phyloP scores from a whole-genome alignment of 2,888 invertebrate genomes.

The Orchestes rusci region DNA sequence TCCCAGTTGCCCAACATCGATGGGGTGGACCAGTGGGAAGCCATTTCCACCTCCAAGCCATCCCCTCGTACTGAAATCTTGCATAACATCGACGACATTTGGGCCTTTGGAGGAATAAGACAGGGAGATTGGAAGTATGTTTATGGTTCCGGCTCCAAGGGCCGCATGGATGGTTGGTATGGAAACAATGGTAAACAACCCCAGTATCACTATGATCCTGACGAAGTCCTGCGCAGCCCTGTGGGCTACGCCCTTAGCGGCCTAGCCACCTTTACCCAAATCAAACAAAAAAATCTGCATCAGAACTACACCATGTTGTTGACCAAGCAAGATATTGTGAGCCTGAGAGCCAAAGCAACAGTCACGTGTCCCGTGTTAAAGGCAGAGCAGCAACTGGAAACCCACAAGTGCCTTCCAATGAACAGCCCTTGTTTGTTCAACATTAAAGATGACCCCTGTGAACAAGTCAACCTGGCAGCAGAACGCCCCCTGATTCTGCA shows the following conservation, averaged over 20 bases:
- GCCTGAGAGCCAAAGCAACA: slow-evolving; percentile 35
- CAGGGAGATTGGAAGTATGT: slow-evolving; percentile 58
- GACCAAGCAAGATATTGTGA: slow-evolving; percentile 28
- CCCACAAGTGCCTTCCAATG: slow-evolving; percentile 36
- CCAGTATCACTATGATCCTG: slow-evolving; percentile 41
- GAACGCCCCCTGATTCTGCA: slow-evolving; percentile 40
- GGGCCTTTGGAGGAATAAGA: slow-evolving; percentile 52
- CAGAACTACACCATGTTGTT: slow-evolving; percentile 30
- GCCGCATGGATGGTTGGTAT: slow-evolving; percentile 42
- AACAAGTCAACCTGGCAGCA: slow-evolving; percentile 45
- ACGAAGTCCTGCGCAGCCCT: slow-evolving; percentile 44
- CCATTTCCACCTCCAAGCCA: slow-evolving; percentile 43
- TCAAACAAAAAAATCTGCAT: slow-evolving; percentile 37
- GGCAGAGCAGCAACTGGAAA: slow-evolving; percentile 31
- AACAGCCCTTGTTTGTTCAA: slow-evolving; percentile 48
- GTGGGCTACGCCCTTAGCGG: slow-evolving; percentile 42
- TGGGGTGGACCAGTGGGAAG: slow-evolving; percentile 48
- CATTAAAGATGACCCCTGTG: slow-evolving; percentile 48
- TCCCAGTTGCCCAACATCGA: slow-evolving; percentile 52
- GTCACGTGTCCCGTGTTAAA: slow-evolving; percentile 33
- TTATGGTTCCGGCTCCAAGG: slow-evolving; percentile 47
- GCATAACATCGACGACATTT: slow-evolving; percentile 48
- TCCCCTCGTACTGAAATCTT: slow-evolving; percentile 43
- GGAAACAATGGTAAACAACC: slow-evolving; percentile 42
- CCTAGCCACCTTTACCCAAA: slow-evolving; percentile 45